A percentile compares a stretch with the other conserved stretches of the same genome.
Conservation (phyloP, 2,888 invertebrate species). For the Limulus polyphemus region DNA sequence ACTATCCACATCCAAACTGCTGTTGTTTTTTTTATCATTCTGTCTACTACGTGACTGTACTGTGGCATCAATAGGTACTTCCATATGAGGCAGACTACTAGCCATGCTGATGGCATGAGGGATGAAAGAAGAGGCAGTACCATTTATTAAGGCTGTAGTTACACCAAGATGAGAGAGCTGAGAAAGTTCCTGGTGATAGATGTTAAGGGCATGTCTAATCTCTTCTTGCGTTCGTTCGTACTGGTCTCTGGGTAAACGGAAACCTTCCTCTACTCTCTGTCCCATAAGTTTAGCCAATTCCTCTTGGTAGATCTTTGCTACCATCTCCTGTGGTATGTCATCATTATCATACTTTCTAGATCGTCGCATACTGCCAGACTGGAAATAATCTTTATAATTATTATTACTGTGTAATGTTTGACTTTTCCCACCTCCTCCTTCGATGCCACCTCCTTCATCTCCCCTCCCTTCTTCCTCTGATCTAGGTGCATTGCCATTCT, state of each 20-base stretch:
- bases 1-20: conserved; percentile 12
- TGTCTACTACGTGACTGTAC: conserved; percentile 13
- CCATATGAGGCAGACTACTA: conserved; percentile 13
- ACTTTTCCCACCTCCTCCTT: conserved; percentile 12
- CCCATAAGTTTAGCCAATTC: conserved; percentile 85
- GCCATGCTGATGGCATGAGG: not conserved
- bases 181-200: conserved; percentile 83
- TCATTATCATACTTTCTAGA: conserved; percentile 79
- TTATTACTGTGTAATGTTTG: conserved; percentile 7
- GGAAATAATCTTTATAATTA: conserved; percentile 6
- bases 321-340: conserved; percentile 92
- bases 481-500: conserved; percentile 27
- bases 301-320: conserved; percentile 86
- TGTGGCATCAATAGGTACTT: conserved; percentile 21
- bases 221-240: conserved; percentile 56
- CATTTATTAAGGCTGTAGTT: not conserved
- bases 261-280: conserved; percentile 30
- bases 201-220: conserved; percentile 74
- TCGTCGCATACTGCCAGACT: conserved; percentile 40
- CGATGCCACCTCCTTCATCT: conserved; percentile 3
- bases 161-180: conserved; percentile 50
- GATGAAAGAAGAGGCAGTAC: conserved; percentile 3
- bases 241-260: conserved; percentile 25
- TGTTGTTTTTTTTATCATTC: conserved; percentile 5
- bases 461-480: conserved; percentile 27